Base-by-base conservation (phyloP, 2,113 vertebrate genomes). In the Ancistrus triradiatus region DNA sequence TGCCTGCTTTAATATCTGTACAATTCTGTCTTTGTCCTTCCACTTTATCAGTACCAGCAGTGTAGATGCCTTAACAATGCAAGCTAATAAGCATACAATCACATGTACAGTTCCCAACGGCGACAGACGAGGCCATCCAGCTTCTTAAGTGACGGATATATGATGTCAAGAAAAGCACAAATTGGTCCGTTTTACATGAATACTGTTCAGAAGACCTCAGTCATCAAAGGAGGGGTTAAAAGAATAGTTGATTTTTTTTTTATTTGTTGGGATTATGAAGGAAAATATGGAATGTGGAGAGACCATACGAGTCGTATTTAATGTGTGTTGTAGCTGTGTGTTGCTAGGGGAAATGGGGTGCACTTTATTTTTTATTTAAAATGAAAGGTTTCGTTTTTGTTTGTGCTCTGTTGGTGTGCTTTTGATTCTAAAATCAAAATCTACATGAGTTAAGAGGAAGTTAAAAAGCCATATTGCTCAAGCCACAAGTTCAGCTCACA, bases 101-200 rank as follows among this genome's bases (percentile, higher is more conserved):
- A 94, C 89, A 81, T 92, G 92, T 92, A 94, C 91, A 92, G 91
- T 91, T 90, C 84, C 91, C 89, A 87, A 91, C 90, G 86, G 88
- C 91, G 91, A 88, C 90, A 87, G 90, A 90, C 89, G 80, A 91
- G 86, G 86, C 93, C 90, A 93, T 90, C 90, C 68, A 90, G 90
- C 89, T 91, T 92, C 93, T 89, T 86, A 85, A 83, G 73, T 77
- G 83, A 83, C 82, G 74, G 88, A 87, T 89, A 77, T 69, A 47
- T 25, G 14, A 10, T 7, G 28, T 28, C 9, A 21, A 74, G 91
- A 91, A 94, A 97, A 96, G 93, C 93, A 96, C 94, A 97, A 97
- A 93, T 91, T 78, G 88, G 92, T 90, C 85, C 86, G 86, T 91
- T 90, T 76, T 90, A 52, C 59, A 18, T 52, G 37, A 59, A 68